Percentiles rank a stretch among this genome's conserved stretches.
Evolutionary conservation across 2,113 vertebrate genomes (phyloP).

Genomic region (Tapirus terrestris): DNA sequence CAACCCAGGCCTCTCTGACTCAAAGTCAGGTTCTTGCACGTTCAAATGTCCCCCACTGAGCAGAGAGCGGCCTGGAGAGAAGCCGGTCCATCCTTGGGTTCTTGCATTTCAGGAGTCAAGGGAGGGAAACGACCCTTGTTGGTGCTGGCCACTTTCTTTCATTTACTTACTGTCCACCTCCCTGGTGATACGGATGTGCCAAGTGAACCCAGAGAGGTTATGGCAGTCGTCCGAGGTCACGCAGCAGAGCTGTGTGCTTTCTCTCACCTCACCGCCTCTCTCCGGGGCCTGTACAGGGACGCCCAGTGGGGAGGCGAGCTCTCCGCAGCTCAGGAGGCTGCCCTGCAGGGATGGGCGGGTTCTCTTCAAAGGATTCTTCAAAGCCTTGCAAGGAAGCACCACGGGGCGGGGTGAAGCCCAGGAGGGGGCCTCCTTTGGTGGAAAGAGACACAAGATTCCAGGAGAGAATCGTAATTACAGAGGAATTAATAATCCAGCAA

Average conservation of each 20-base stretch:
- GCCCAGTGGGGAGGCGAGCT: neutral
- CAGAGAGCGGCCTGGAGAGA: neutral
- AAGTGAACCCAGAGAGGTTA: neutral
- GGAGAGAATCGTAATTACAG: neutral
- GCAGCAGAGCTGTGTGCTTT: neutral
- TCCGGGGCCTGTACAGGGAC: neutral
- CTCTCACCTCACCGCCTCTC: neutral
- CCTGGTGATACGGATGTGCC: neutral
- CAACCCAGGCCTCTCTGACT: accelerated
- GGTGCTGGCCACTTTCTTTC: neutral
- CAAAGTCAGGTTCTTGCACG: no score
- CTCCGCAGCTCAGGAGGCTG: neutral
- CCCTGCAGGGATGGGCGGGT: neutral
- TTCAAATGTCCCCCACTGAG: accelerated
- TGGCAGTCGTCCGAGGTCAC: neutral
- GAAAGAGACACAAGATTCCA: neutral
- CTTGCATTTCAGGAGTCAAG: neutral
- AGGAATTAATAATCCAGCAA: neutral
- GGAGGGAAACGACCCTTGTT: neutral
- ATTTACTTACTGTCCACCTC: neutral
- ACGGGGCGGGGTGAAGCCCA: accelerated
- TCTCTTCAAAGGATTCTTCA: neutral
- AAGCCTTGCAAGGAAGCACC: neutral
- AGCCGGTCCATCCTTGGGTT: neutral
- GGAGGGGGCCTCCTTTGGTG: neutral